Percentiles rank a stretch among this genome's conserved stretches.
Evolutionary conservation across 2,888 invertebrate species (phyloP).

Genomic region (Fragum sueziense): DNA sequence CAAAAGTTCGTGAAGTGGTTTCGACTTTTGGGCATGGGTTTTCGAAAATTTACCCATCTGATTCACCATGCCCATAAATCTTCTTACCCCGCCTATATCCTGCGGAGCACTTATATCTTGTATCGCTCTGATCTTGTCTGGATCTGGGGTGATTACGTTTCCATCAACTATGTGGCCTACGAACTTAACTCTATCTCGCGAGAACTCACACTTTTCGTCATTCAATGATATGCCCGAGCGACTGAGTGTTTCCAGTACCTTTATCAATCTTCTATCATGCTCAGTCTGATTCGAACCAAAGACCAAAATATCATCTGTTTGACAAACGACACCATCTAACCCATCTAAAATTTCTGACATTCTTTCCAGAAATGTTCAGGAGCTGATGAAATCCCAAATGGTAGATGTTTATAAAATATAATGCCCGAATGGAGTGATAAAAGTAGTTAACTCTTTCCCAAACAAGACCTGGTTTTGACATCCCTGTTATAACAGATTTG

Average conservation of each 20-base stretch:
- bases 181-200: not conserved
- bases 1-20: conserved; percentile 1
- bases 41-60: conserved; percentile 26
- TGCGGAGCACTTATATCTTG: not conserved
- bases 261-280: conserved; percentile 40
- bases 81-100: conserved; percentile 11
- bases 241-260: conserved; percentile 10
- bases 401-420: conserved; percentile 58
- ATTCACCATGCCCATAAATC: conserved; percentile 21
- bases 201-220: conserved; percentile 3
- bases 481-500: too few species aligned
- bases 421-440: conserved; percentile 68
- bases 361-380: conserved; percentile 74
- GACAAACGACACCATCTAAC: conserved; percentile 36
- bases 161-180: not conserved
- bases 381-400: conserved; percentile 37
- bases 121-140: conserved; percentile 5
- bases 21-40: conserved; percentile 3
- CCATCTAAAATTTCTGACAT: conserved; percentile 70
- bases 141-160: not conserved
- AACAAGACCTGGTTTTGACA: too few species aligned
- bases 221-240: not conserved
- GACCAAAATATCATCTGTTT: conserved; percentile 52
- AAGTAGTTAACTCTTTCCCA: conserved; percentile 65
- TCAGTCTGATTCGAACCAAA: conserved; percentile 23